Base-by-base conservation (phyloP, 2,888 invertebrate genomes). In the Tetramorium bicarinatum region DNA sequence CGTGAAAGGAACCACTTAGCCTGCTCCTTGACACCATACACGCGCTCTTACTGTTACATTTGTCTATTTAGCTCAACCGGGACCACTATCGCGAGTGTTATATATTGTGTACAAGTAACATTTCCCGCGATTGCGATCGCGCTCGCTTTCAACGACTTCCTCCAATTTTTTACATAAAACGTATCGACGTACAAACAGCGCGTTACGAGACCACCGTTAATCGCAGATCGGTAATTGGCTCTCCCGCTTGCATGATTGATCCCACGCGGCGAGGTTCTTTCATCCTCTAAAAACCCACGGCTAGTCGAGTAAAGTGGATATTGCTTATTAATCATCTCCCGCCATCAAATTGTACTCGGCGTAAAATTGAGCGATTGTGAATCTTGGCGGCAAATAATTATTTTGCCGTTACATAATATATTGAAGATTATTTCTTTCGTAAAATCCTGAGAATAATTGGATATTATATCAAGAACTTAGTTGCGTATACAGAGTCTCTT, bases 1-100 rank as follows among this genome's bases (percentile, higher is more conserved):
- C 87, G 85, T 89, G 88, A 89, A 88, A 89, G 89, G 18, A 49
- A 71, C 47, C 47, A 72, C 47, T 80, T 72, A 47, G 59, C 47
- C 18, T 25, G 38, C 9, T 49, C 9, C 47, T 34, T 56, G 71
- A 59, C 54, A 38, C 15, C 3, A 54, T 41, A 25, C 25, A 41
- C 44, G n/a, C 38, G 21, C 59, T 80, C 47, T 72, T 72, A 59
- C 71, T 44, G 34, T 79, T 79, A 38, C 25, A 54, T 71, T 79
- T 34, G 8, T 21, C 47, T 25, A 80, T 80, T 44, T 72, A 79
- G 49, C 25, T 49, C 13, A 9, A 71, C 15, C 47, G 47, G 21
- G 47, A 34, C 18, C 25, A 18, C 13, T 25, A 9, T 71, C 38
- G 25, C 47, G 47, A 72, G 25, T 64, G 25, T 62, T 62, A 54